Conservation (phyloP, 2,888 invertebrate species). For the Amphipoea lucens region DNA sequence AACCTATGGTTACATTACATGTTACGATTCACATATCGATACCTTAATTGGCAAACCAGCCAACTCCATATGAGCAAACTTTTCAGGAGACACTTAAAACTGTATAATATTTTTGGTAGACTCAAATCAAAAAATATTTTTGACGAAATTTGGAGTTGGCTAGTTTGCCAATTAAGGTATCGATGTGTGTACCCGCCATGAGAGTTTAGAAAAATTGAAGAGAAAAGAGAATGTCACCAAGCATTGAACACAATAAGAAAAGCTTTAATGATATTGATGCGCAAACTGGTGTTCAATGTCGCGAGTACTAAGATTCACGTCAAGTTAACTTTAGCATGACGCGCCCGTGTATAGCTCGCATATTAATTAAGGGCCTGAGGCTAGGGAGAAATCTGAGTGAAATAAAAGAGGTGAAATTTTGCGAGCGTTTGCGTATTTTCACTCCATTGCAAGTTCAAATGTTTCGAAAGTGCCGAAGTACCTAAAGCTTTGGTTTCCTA, state of each 20-base stretch:
- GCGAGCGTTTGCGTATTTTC: background rate
- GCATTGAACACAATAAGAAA: slow-evolving; percentile 76
- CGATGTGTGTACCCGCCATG: background rate
- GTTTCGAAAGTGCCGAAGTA: background rate
- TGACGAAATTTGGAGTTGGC: too few relatives aligned
- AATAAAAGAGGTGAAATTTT: background rate
- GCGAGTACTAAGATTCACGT: slow-evolving; percentile 80
- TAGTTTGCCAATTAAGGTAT: too few relatives aligned
- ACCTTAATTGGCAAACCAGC: too few relatives aligned
- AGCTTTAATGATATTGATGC: slow-evolving; percentile 74
- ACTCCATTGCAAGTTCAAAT: background rate
- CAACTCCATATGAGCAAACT: too few relatives aligned
- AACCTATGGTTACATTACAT: background rate
- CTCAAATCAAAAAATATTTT: too few relatives aligned
- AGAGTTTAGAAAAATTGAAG: background rate
- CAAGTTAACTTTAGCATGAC: slow-evolving; percentile 57
- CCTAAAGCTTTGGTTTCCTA: too few relatives aligned
- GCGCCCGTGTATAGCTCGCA: slow-evolving; percentile 75
- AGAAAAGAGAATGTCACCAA: slow-evolving; percentile 72
- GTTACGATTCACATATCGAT: background rate
- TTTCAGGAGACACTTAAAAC: too few relatives aligned
- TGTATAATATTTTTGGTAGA: too few relatives aligned
- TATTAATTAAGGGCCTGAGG: background rate
- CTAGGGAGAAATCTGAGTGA: background rate
- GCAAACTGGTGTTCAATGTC: slow-evolving; percentile 75